Evolutionary conservation across 1,140 invertebrate genomes (phyloP).

Genomic region (Hestina assimilis): DNA sequence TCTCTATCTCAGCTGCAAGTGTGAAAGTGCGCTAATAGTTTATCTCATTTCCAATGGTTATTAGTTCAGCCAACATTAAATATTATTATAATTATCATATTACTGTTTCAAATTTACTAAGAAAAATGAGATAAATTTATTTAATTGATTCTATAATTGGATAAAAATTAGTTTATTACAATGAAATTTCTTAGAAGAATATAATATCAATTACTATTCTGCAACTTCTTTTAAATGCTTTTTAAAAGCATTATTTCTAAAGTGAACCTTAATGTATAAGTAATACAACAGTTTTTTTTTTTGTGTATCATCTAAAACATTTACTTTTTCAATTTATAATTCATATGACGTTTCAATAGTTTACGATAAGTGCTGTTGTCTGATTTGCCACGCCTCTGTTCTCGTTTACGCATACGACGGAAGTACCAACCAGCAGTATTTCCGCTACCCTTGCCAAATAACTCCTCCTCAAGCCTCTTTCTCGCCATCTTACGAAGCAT

Average conservation of each 20-base stretch:
- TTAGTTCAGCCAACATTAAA: not conserved
- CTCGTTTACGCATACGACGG: conserved; percentile 60
- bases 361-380: conserved; percentile 35
- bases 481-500: conserved; percentile 47
- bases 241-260: not conserved
- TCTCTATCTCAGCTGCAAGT: not conserved
- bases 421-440: conserved; percentile 70
- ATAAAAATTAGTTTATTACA: too few species aligned
- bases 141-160: too few species aligned
- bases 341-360: conserved; percentile 37
- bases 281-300: not conserved
- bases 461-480: conserved; percentile 51
- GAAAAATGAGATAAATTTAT: too few species aligned
- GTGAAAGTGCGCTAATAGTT: not conserved
- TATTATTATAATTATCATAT: not conserved
- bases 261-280: not conserved
- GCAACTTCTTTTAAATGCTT: not conserved
- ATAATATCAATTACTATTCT: too few species aligned
- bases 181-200: too few species aligned
- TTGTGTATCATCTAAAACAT: not conserved
- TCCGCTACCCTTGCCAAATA: conserved; percentile 44
- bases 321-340: conserved; percentile 57
- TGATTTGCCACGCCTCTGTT: conserved; percentile 58
- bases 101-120: too few species aligned
- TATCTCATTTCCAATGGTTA: not conserved